Percentiles rank a stretch among this genome's conserved stretches.
Evolutionary conservation across 1,140 invertebrate genomes (phyloP).

Genomic region (Bombus superbus): DNA sequence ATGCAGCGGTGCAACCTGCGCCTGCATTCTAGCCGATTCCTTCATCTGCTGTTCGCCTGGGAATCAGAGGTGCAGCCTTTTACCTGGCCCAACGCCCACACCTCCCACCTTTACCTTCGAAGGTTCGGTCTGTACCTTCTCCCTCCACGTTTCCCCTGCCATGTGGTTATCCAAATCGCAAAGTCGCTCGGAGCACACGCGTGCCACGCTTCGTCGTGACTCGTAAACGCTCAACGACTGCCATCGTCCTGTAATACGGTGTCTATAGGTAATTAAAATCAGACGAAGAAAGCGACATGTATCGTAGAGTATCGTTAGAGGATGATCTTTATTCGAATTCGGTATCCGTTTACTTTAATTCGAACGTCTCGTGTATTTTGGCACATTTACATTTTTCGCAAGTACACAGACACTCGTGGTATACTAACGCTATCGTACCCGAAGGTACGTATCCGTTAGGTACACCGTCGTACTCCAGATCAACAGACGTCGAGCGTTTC

Average conservation of each 20-base stretch:
- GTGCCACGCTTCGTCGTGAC: too few relatives aligned
- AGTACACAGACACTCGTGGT: too few relatives aligned
- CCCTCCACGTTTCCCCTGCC: background rate
- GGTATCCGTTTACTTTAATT: too few relatives aligned
- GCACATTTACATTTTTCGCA: too few relatives aligned
- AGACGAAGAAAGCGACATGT: too few relatives aligned
- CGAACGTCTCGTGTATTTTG: background rate
- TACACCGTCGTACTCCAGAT: too few relatives aligned
- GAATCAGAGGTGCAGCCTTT: conserved; percentile 75
- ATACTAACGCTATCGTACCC: too few relatives aligned
- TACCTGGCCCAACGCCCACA: conserved; percentile 77
- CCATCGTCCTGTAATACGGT: fast-evolving
- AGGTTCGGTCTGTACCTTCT: conserved; percentile 24
- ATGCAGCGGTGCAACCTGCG: conserved; percentile 64
- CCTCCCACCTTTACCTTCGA: conserved; percentile 66
- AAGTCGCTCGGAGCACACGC: too few relatives aligned
- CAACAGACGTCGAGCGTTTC: background rate
- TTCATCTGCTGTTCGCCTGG: conserved; percentile 71
- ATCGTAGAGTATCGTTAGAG: too few relatives aligned
- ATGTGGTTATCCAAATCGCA: conserved; percentile 3
- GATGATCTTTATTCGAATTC: too few relatives aligned
- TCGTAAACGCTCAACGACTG: background rate
- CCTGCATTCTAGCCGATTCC: conserved; percentile 62
- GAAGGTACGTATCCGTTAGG: too few relatives aligned
- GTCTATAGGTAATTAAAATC: background rate